Percentiles rank a stretch among this genome's conserved stretches.
Evolutionary conservation across 53 echinoderm and acorn worm genomes (phyloP).

Genomic region (Echinarachnius parma): DNA sequence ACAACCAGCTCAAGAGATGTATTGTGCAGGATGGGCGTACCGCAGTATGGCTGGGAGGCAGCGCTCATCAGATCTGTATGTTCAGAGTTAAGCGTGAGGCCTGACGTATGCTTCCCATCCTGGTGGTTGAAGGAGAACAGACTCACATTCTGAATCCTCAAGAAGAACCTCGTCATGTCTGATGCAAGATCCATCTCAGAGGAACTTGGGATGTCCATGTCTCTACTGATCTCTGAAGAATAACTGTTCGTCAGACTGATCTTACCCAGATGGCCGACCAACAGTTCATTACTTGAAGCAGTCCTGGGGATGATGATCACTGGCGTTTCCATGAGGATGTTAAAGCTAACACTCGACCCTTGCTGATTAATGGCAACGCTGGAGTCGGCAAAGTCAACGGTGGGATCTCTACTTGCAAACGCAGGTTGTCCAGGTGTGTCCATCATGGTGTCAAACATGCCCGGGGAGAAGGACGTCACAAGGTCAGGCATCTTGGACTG

Average conservation of each 20-base stretch:
- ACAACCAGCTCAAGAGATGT: slow-evolving; percentile 83
- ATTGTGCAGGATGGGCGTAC: slow-evolving; percentile 84
- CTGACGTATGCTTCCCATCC: slow-evolving; percentile 50
- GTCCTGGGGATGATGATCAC: slow-evolving; percentile 83
- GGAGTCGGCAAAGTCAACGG: slow-evolving; percentile 4
- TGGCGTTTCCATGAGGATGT: slow-evolving; percentile 89
- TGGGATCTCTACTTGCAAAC: not conserved
- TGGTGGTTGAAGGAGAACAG: slow-evolving; percentile 85
- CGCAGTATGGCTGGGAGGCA: slow-evolving; percentile 44
- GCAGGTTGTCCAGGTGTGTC: slow-evolving; percentile 39
- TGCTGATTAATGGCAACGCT: not conserved
- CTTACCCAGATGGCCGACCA: slow-evolving; percentile 93
- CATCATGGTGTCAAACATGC: slow-evolving; percentile 60
- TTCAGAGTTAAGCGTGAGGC: slow-evolving; percentile 28
- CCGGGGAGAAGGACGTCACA: slow-evolving; percentile 53
- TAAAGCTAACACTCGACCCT: slow-evolving; percentile 50
- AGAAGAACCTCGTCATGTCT: slow-evolving; percentile 52
- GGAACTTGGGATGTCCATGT: slow-evolving; percentile 5
- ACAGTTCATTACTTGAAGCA: slow-evolving; percentile 75
- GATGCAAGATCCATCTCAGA: not conserved
- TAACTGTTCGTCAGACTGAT: slow-evolving; percentile 53
- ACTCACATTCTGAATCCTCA: slow-evolving; percentile 82
- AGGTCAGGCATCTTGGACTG: slow-evolving; percentile 57
- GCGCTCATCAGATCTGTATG: slow-evolving; percentile 31
- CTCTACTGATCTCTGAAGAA: slow-evolving; percentile 25